Evolutionary conservation across 2,888 invertebrate genomes (phyloP).

Genomic region (Sipha maydis): DNA sequence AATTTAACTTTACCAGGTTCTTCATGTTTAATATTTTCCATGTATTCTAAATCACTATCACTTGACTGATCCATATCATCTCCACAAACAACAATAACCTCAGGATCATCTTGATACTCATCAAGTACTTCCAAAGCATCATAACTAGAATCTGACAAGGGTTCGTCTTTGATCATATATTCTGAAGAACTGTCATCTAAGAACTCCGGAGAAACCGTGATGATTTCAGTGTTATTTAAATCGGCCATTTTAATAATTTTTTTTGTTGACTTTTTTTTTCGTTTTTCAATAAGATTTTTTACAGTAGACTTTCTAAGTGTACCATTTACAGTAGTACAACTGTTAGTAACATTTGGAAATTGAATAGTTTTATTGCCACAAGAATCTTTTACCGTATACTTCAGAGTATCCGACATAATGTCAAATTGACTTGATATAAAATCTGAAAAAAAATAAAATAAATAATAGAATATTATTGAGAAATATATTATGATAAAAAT

Average conservation of each 20-base stretch:
- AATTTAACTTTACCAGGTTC: constrained; percentile 34
- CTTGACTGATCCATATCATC: constrained; percentile 44
- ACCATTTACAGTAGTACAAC: constrained; percentile 2
- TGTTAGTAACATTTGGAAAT: neutral
- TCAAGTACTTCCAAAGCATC: constrained; percentile 19
- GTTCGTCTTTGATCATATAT: neutral
- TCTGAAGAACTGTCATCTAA: constrained; percentile 38
- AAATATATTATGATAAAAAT: neutral
- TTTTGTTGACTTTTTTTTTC: neutral
- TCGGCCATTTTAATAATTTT: constrained; percentile 47
- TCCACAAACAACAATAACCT: constrained; percentile 46
- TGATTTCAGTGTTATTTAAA: constrained; percentile 53
- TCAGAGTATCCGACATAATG: constrained; percentile 2
- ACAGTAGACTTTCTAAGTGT: neutral
- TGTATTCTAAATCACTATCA: constrained; percentile 50
- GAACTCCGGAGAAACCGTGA: constrained; percentile 53
- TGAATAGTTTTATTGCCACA: neutral
- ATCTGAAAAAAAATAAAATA: constrained; percentile 32
- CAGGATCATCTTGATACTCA: constrained; percentile 43
- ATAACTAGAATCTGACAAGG: constrained; percentile 42
- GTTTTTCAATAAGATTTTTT: constrained; percentile 17
- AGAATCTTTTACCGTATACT: constrained; percentile 11
- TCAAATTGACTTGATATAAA: neutral
- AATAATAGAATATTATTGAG: neutral
- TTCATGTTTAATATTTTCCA: constrained; percentile 10